phyloP scores from a whole-genome alignment of 2,888 invertebrate species.

The Xylota segnis region DNA sequence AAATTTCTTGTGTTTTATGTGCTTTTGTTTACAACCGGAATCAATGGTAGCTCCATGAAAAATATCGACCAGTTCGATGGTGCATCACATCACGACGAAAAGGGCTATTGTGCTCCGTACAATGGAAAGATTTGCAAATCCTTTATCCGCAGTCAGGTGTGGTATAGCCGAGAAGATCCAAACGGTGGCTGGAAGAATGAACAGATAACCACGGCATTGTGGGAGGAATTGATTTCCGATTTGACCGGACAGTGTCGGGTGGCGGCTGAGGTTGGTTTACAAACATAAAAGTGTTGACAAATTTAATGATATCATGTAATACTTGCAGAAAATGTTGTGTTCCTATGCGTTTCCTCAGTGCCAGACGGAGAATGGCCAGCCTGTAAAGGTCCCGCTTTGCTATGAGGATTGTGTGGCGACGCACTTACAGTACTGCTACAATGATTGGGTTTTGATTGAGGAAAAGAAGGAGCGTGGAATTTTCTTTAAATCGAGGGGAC shows the following conservation, averaged over 20 bases:
- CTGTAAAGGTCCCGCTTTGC: conserved; percentile 92
- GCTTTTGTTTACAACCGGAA: conserved; percentile 80
- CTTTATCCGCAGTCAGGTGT: conserved; percentile 88
- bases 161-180: conserved; percentile 89
- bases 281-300: conserved; percentile 9
- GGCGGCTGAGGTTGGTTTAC: conserved; percentile 90
- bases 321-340: conserved; percentile 91
- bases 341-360: conserved; percentile 97
- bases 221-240: conserved; percentile 93
- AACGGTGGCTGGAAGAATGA: conserved; percentile 92
- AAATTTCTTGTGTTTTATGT: conserved; percentile 77
- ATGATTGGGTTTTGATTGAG: conserved; percentile 96
- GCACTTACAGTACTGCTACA: conserved; percentile 95
- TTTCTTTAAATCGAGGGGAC: conserved; percentile 92
- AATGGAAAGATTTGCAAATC: conserved; percentile 92
- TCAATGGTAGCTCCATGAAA: conserved; percentile 79
- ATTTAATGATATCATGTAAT: conserved; percentile 10
- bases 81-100: conserved; percentile 79
- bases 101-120: conserved; percentile 94
- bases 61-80: conserved; percentile 80
- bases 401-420: conserved; percentile 97
- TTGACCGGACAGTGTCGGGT: conserved; percentile 93
- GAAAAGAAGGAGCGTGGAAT: conserved; percentile 93
- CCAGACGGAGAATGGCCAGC: conserved; percentile 87
- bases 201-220: conserved; percentile 91